A percentile compares a stretch with the other conserved stretches of the same genome.
Evolutionary conservation across 2,888 invertebrate species (phyloP).

Genomic region (Drosophila koepferae): DNA sequence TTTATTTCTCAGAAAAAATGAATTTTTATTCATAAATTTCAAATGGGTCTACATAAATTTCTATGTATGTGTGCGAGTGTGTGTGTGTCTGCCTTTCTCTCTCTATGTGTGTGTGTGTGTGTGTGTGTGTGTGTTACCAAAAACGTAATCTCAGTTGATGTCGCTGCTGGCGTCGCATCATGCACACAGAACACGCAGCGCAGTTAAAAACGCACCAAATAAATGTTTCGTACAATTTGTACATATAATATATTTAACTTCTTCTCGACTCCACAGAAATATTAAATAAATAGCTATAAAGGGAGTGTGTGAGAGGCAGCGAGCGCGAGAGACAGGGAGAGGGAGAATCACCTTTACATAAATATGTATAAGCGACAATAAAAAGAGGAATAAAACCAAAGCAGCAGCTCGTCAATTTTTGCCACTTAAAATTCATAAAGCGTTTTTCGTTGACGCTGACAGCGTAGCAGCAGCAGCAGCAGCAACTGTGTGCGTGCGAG

Average conservation of each 20-base stretch:
- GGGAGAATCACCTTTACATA: slow-evolving; percentile 12
- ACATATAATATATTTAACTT: slow-evolving; percentile 60
- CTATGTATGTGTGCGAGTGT: slow-evolving; percentile 29
- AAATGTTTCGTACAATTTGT: slow-evolving; percentile 70
- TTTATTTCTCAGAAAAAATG: slow-evolving; percentile 70
- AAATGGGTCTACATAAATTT: slow-evolving; percentile 65
- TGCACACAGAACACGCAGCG: slow-evolving; percentile 75
- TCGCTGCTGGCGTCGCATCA: slow-evolving; percentile 45
- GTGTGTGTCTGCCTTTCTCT: background rate
- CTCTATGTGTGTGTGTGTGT: background rate
- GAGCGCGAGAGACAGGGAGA: slow-evolving; percentile 3
- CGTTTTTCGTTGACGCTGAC: slow-evolving; percentile 51
- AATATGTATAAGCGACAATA: slow-evolving; percentile 57
- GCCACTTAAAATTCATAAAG: slow-evolving; percentile 78
- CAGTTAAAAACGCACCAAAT: slow-evolving; percentile 73
- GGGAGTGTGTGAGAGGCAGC: background rate
- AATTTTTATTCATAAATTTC: slow-evolving; percentile 72
- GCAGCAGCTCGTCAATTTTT: slow-evolving; percentile 70
- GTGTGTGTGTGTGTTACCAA: slow-evolving; percentile 41
- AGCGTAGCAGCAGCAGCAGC: slow-evolving; percentile 1
- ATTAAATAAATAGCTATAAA: slow-evolving; percentile 61
- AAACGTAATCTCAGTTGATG: slow-evolving; percentile 5
- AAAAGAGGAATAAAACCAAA: slow-evolving; percentile 76
- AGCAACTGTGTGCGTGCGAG: background rate
- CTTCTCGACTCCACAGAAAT: slow-evolving; percentile 56